Conservation (phyloP, 2,113 vertebrate species). For the Stercorarius parasiticus region DNA sequence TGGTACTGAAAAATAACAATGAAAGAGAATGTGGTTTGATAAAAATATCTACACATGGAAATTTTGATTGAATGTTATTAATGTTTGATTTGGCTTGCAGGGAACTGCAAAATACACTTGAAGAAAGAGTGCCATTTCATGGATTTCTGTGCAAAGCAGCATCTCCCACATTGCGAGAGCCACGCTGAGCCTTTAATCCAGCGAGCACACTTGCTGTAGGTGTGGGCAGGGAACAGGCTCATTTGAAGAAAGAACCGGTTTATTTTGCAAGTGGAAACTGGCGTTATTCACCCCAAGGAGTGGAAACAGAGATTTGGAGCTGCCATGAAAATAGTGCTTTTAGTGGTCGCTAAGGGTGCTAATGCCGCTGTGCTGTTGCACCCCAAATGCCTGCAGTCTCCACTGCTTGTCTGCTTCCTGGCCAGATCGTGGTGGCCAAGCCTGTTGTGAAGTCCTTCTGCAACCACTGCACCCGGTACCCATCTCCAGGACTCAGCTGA, state of each 20-base stretch:
- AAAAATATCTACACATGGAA: constrained; percentile 49
- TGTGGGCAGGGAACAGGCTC: background rate
- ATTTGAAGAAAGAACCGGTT: background rate
- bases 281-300: background rate
- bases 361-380: background rate
- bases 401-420: background rate
- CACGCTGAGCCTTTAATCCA: background rate
- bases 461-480: background rate
- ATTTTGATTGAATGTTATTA: constrained; percentile 4
- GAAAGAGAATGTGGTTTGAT: constrained; percentile 2
- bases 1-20: constrained; percentile 3
- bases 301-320: background rate
- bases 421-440: background rate
- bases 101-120: background rate
- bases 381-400: background rate
- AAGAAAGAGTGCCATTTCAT: background rate
- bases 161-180: background rate
- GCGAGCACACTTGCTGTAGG: background rate
- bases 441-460: background rate
- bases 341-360: background rate
- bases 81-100: constrained; percentile 39
- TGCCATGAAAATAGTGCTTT: background rate
- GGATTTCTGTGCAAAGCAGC: background rate
- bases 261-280: background rate
- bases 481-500: background rate